Conservation (phyloP, 2,888 invertebrate genomes). For the Flexamia atlantica region DNA sequence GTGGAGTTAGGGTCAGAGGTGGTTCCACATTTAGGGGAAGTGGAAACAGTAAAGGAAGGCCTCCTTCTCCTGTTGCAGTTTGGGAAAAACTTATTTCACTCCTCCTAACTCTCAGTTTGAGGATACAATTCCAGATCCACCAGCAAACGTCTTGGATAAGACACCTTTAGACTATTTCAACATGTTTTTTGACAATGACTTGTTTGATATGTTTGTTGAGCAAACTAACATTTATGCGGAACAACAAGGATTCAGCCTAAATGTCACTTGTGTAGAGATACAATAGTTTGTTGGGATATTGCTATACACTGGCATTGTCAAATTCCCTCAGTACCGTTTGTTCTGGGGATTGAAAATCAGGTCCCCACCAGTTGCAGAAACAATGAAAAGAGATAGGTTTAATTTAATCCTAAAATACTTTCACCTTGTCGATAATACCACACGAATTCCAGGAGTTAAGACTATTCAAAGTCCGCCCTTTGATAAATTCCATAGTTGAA, state of each 20-base stretch:
- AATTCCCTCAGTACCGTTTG: conserved; percentile 69
- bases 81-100: too few species aligned
- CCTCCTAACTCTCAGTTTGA: too few species aligned
- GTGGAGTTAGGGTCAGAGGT: too few species aligned
- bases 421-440: conserved; percentile 58
- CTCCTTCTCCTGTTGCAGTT: too few species aligned
- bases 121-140: conserved; percentile 48
- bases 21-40: too few species aligned
- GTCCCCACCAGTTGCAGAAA: conserved; percentile 67
- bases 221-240: conserved; percentile 60
- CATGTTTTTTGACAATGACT: conserved; percentile 50
- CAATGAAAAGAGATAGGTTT: conserved; percentile 69
- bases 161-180: conserved; percentile 62
- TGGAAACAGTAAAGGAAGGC: too few species aligned
- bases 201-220: conserved; percentile 56
- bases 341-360: conserved; percentile 69
- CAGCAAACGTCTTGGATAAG: conserved; percentile 47
- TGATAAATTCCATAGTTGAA: conserved; percentile 64
- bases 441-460: conserved; percentile 64
- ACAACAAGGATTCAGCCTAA: conserved; percentile 58
- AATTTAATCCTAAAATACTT: conserved; percentile 58
- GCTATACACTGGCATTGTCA: conserved; percentile 66
- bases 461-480: conserved; percentile 67
- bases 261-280: conserved; percentile 54
- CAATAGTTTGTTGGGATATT: conserved; percentile 61